phyloP scores from a whole-genome alignment of 2,888 invertebrate genomes.

The Trichopoda pennipes region DNA sequence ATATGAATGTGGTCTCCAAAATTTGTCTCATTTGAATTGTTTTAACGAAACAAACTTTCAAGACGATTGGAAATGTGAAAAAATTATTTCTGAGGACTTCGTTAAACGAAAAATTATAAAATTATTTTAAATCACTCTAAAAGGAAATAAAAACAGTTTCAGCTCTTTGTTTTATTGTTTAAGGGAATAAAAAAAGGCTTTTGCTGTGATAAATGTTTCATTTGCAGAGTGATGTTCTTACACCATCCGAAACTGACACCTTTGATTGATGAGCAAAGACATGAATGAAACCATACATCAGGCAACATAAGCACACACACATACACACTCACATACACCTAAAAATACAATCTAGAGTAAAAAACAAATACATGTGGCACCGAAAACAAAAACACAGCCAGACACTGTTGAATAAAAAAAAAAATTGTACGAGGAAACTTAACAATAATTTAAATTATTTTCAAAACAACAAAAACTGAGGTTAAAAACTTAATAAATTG shows the following conservation, averaged over 20 bases:
- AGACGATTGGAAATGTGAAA: no score
- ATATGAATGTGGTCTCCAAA: no score
- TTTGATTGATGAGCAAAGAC: constrained; percentile 64
- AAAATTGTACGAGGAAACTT: constrained; percentile 14
- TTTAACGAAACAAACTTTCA: no score
- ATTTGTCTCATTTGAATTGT: no score
- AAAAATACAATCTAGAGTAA: constrained; percentile 26
- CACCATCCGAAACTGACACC: constrained; percentile 63
- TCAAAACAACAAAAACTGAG: constrained; percentile 6
- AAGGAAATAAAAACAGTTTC: constrained; percentile 20
- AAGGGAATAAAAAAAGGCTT: constrained; percentile 20
- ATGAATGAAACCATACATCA: constrained; percentile 63
- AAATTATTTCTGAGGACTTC: not conserved
- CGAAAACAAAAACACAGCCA: constrained; percentile 40
- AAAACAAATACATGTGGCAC: constrained; percentile 30
- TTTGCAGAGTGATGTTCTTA: constrained; percentile 39
- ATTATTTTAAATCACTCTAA: constrained; percentile 15
- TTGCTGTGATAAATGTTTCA: constrained; percentile 54
- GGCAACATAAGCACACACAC: constrained; percentile 10
- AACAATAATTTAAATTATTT: constrained; percentile 36
- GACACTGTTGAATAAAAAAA: constrained; percentile 23
- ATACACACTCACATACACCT: not conserved
- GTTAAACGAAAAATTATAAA: not conserved
- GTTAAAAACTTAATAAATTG: constrained; percentile 51
- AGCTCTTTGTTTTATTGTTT: not conserved